Percentiles rank a stretch among this genome's conserved stretches.
Conservation (phyloP, 2,888 invertebrate genomes). For the Hanleya hanleyi region DNA sequence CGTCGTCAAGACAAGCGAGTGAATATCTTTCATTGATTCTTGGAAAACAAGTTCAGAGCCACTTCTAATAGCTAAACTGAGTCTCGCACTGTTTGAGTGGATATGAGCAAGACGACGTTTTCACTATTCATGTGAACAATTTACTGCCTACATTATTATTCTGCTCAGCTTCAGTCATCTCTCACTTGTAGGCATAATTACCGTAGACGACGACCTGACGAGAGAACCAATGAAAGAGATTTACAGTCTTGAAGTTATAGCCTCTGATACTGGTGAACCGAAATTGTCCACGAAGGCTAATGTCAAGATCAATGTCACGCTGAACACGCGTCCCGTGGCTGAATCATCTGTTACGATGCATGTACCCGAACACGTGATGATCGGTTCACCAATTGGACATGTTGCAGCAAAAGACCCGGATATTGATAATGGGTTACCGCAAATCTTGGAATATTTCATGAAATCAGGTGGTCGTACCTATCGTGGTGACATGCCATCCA, state of each 20-base stretch:
- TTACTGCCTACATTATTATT: neutral
- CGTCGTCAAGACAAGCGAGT: too few relatives aligned
- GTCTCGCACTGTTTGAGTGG: too few relatives aligned
- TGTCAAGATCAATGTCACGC: slow-evolving; percentile 8
- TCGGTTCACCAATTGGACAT: slow-evolving; percentile 25
- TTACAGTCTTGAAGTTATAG: slow-evolving; percentile 13
- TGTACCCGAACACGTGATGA: slow-evolving; percentile 16
- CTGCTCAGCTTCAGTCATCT: neutral
- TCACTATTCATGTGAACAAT: neutral
- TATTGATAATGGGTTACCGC: neutral
- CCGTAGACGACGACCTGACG: slow-evolving; percentile 9
- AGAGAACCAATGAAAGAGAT: slow-evolving; percentile 7
- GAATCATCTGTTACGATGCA: neutral
- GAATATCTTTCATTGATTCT: too few relatives aligned
- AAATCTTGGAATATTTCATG: slow-evolving; percentile 10
- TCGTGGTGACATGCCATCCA: too few relatives aligned
- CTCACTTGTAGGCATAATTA: neutral
- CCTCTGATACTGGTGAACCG: slow-evolving; percentile 16
- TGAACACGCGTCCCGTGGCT: slow-evolving; percentile 16
- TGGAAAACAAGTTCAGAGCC: too few relatives aligned
- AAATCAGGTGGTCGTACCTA: too few relatives aligned
- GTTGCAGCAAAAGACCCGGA: slow-evolving; percentile 31
- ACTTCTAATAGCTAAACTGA: too few relatives aligned
- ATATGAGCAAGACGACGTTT: too few relatives aligned
- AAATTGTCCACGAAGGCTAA: neutral